Conservation (phyloP, 2,113 vertebrate species). For the Tapirus terrestris region DNA sequence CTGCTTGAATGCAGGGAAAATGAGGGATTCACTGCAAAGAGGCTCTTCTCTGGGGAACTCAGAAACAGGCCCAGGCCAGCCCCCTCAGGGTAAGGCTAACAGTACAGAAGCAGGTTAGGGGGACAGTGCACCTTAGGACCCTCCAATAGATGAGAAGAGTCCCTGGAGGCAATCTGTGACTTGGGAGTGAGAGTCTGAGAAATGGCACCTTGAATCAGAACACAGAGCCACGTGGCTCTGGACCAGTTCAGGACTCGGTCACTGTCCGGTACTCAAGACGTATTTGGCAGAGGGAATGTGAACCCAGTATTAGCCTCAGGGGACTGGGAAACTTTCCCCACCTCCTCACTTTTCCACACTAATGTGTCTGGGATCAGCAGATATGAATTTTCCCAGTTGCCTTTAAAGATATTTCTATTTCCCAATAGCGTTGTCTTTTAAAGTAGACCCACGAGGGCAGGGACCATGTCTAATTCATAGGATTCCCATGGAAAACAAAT, state of each 20-base stretch:
- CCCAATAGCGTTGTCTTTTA: not conserved
- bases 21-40: not conserved
- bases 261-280: not conserved
- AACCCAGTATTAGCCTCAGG: not conserved
- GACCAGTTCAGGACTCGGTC: not conserved
- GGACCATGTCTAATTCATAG: not conserved
- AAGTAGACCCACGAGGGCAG: not conserved
- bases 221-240: not conserved
- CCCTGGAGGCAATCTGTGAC: not conserved
- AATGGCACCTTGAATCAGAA: not conserved
- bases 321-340: not conserved
- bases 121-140: not conserved
- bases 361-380: not conserved
- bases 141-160: not conserved
- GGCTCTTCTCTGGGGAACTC: not conserved
- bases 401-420: constrained; percentile 2
- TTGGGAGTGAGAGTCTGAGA: not conserved
- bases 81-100: not conserved
- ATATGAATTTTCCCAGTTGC: not conserved
- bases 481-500: constrained; percentile 3
- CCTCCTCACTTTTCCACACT: not conserved
- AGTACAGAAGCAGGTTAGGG: not conserved
- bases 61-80: not conserved
- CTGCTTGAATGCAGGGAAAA: not conserved
- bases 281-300: too few species aligned